phyloP scores from a whole-genome alignment of 2,113 vertebrate genomes.

The Vicugna pacos region DNA sequence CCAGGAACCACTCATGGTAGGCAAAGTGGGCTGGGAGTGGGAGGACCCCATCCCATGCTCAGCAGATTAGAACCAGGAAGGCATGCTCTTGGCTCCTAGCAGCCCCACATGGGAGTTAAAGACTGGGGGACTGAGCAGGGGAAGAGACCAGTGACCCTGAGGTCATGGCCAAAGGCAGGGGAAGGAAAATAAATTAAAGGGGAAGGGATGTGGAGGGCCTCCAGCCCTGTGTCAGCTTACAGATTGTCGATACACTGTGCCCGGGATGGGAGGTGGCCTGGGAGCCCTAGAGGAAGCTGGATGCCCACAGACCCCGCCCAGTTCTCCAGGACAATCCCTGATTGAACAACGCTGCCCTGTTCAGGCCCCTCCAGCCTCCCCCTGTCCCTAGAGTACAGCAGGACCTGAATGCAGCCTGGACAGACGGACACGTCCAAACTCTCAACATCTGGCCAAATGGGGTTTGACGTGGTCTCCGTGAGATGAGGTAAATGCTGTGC shows the following conservation, averaged over 20 bases:
- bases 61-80: conserved; percentile 7
- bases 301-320: conserved; percentile 20
- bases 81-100: not conserved
- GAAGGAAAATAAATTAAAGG: conserved; percentile 76
- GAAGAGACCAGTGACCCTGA: conserved; percentile 43
- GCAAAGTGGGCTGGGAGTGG: not conserved
- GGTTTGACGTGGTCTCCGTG: conserved; percentile 80
- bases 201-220: conserved; percentile 63
- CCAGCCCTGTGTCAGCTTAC: conserved; percentile 62
- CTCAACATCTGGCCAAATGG: conserved; percentile 73
- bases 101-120: not conserved
- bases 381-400: conserved; percentile 80
- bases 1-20: not conserved
- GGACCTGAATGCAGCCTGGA: conserved; percentile 82
- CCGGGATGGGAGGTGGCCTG: conserved; percentile 55
- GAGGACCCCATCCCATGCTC: not conserved
- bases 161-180: not conserved
- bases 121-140: not conserved
- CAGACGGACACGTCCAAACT: conserved; percentile 67
- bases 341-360: conserved; percentile 86
- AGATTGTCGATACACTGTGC: conserved; percentile 88
- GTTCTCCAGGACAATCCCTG: conserved; percentile 85
- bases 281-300: conserved; percentile 54
- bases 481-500: conserved; percentile 87
- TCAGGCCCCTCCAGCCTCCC: conserved; percentile 61